Evolutionary conservation across 2,797 vertebrate genomes (phyloP), one percentile per base, ranked within the genome.

Genomic region (Lepus oiostolus): DNA sequence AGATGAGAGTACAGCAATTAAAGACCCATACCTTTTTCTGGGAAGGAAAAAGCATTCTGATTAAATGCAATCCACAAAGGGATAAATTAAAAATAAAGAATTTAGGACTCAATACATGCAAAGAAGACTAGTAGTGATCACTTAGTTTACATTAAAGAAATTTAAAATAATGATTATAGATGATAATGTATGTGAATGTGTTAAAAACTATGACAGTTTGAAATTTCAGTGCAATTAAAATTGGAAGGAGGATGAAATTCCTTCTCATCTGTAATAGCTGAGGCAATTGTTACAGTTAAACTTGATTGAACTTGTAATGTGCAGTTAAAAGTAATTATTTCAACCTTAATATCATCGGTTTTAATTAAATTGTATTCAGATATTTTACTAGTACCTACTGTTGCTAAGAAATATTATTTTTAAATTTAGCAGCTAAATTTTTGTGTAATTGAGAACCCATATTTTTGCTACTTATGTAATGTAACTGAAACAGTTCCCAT

Each of bases 231-330:
- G 60, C 86, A 95, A 90, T 71, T 85, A 83, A 63, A 80, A 84
- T 65, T 87, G 19, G 22, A 70, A 90, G 75, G 7, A 26, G 14
- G 35, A 76, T 85, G 12, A 67, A 67, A 1, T 81, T 76, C 4
- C 32, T 54, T 9, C 52, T 92, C 47, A 85, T 47, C 52, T 93
- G 90, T 87, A 52, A 63, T 63, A 92, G 38, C 28, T 93, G 77
- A 88, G 65, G 84, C 71, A 81, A 30, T 24, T 90, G 54, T 70
- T 54, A 52, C 7, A 22, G 19, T 26, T 85, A 85, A 91, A 14
- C n/a, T 80, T 93, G 5, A 94, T 94, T 89, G 93, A 94, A 87
- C 5, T 79, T 89, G 12, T 89, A 91, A 85, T 77, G 4, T 92
- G 4, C 5, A 85, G 30, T 90, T 95, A 50, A 77, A 88, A 81